These are phyloP conservation scores for Apotomis turbidana DNA, from an alignment of 2,888 invertebrate genomes.

Conservation along the genomic window DNA sequence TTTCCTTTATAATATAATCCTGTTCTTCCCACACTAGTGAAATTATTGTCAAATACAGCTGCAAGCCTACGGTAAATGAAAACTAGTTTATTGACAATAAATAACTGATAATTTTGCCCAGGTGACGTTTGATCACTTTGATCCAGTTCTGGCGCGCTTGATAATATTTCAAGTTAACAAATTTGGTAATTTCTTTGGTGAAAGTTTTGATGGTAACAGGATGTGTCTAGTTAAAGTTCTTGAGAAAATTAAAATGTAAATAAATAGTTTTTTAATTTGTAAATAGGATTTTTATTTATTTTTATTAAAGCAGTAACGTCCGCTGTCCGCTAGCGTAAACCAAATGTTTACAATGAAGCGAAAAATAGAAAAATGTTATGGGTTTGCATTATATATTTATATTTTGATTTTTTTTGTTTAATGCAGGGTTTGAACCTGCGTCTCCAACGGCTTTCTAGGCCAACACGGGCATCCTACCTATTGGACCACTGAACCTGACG, in stretches of 20 bases:
- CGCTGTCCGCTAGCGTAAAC: too few relatives aligned
- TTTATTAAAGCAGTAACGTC: too few relatives aligned
- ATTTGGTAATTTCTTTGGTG: slow-evolving; percentile 6
- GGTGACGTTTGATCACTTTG: slow-evolving; percentile 18
- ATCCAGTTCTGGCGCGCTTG: slow-evolving; percentile 8
- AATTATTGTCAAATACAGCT: slow-evolving; percentile 17
- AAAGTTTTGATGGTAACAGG: slow-evolving; percentile 9
- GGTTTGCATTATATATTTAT: too few relatives aligned
- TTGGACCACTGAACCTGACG: too few relatives aligned
- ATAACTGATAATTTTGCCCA: background rate
- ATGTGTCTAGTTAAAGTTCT: background rate
- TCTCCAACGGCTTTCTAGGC: too few relatives aligned
- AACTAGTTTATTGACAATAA: slow-evolving; percentile 20
- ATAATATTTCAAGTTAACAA: slow-evolving; percentile 4
- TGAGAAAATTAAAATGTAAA: too few relatives aligned
- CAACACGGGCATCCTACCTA: too few relatives aligned
- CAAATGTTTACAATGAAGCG: too few relatives aligned
- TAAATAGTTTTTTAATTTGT: background rate
- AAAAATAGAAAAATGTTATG: too few relatives aligned
- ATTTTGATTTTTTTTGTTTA: too few relatives aligned
- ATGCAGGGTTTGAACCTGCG: too few relatives aligned
- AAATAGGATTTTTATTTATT: background rate
- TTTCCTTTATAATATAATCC: slow-evolving; percentile 38
- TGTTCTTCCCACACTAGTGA: slow-evolving; percentile 6
- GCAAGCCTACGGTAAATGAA: background rate